Evolutionary conservation across 1,140 invertebrate species (phyloP).

Genomic region (Oppia nitens): DNA sequence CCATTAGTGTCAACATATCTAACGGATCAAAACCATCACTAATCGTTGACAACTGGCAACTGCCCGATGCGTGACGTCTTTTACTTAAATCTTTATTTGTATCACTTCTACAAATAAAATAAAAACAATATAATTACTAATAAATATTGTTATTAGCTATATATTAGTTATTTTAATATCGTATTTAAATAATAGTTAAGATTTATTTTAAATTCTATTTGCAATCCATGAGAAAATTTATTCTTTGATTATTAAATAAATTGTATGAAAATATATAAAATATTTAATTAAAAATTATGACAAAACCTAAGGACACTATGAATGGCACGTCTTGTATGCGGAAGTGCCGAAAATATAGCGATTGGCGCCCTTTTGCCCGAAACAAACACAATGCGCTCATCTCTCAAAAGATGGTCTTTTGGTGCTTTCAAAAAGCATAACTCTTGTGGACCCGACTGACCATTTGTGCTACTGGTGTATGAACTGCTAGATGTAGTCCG

Average conservation of each 20-base stretch:
- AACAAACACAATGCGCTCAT: slow-evolving; percentile 42
- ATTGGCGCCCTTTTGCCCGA: slow-evolving; percentile 51
- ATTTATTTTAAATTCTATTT: no score
- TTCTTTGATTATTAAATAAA: no score
- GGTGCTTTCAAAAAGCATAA: slow-evolving; percentile 2
- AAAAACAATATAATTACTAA: background rate
- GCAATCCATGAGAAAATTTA: no score
- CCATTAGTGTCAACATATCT: slow-evolving; percentile 42
- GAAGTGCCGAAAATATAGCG: slow-evolving; percentile 57
- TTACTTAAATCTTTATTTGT: slow-evolving; percentile 45
- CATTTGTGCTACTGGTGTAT: background rate
- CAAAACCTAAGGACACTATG: background rate
- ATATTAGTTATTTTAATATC: background rate
- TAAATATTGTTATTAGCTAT: background rate
- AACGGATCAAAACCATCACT: slow-evolving; percentile 68
- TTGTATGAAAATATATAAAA: no score
- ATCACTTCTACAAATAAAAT: slow-evolving; percentile 38
- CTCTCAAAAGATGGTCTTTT: slow-evolving; percentile 6
- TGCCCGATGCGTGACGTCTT: slow-evolving; percentile 58
- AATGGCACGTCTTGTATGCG: background rate
- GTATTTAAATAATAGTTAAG: background rate
- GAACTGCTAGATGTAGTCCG: slow-evolving; percentile 10
- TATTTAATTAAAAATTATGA: no score
- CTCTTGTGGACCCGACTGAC: background rate
- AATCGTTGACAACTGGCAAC: slow-evolving; percentile 60